Percentiles rank a stretch among this genome's conserved stretches.
Evolutionary conservation across 2,888 invertebrate genomes (phyloP).

Genomic region (Aethes cnicana): DNA sequence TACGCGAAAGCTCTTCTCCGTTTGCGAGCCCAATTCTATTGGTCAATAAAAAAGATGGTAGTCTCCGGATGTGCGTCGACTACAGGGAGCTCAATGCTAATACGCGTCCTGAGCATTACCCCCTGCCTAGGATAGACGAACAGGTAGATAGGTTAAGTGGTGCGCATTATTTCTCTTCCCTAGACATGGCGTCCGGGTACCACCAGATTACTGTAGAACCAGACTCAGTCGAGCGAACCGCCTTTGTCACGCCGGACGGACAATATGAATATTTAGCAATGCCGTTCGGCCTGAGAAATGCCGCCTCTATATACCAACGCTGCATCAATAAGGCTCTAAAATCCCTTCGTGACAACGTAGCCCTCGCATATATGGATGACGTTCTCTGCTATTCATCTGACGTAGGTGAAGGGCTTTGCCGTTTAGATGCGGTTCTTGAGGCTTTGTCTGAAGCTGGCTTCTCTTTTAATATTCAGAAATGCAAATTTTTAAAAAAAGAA

Average conservation of each 20-base stretch:
- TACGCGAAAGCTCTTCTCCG: background rate
- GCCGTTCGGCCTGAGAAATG: background rate
- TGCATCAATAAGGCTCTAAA: background rate
- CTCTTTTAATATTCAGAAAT: background rate
- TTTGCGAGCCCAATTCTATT: too few relatives aligned
- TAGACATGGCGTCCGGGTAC: background rate
- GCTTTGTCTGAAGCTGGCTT: background rate
- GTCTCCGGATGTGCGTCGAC: background rate
- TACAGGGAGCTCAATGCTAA: background rate
- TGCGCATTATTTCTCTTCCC: background rate
- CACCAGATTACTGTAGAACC: too few relatives aligned
- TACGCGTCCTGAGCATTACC: background rate
- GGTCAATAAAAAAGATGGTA: too few relatives aligned
- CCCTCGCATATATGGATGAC: background rate
- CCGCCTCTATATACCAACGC: background rate
- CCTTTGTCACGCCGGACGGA: background rate
- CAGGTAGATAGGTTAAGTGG: background rate
- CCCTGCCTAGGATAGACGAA: background rate
- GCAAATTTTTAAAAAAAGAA: background rate
- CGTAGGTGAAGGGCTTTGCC: background rate
- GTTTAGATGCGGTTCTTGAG: background rate
- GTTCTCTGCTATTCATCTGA: background rate
- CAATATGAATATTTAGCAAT: background rate
- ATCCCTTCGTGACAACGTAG: background rate
- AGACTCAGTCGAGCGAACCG: background rate